Evolutionary conservation across 2,797 vertebrate genomes (phyloP), one percentile per base, ranked within the genome.

Genomic region (Chrysolophus pictus): DNA sequence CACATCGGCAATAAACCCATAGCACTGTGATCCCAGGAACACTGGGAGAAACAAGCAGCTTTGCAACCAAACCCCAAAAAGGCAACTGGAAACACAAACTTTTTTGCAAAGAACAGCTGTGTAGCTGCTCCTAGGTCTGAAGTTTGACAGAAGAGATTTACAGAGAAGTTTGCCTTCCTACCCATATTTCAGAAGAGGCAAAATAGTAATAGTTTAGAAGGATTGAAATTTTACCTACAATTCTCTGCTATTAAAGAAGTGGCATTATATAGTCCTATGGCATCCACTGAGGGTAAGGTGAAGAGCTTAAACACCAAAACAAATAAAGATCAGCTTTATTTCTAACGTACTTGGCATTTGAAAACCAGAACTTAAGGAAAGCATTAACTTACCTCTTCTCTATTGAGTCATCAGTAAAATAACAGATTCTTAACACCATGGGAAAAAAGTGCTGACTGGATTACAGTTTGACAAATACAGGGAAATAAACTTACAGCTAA

Each of bases 181-280:
- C 63, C 22, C 9, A 39, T 42, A 73, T n/a, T 56, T 71, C 68
- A 93, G 35, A 82, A 67, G 64, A 67, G 24, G 22, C 58, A 63
- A 79, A 87, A 89, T 59, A 84, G 92, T 39, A 89, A 16, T 47
- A 71, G 87, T 70, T 94, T 82, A 79, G 91, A 76, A n/a, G 76
- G 41, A 39, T 46, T 95, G 78, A 92, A 94, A 91, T 33, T 23
- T 81, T 78, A 88, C 41, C 41, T 90, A n/a, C 16, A 51, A 84
- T 28, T 83, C 78, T 80, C 65, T 18, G 47, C 35, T 71, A 18
- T 1, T 63, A 60, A 83, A 85, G 37, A 87, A 90, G 15, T 55
- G 42, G 29, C 1, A 8, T 21, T 83, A 60, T 88, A 81, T 89
- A 59, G 75, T 41, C 41, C 75, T 65, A 21, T 44, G n/a, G 31